Evolutionary conservation across 2,113 vertebrate genomes (phyloP).

Genomic region (Cinclus mexicanus): DNA sequence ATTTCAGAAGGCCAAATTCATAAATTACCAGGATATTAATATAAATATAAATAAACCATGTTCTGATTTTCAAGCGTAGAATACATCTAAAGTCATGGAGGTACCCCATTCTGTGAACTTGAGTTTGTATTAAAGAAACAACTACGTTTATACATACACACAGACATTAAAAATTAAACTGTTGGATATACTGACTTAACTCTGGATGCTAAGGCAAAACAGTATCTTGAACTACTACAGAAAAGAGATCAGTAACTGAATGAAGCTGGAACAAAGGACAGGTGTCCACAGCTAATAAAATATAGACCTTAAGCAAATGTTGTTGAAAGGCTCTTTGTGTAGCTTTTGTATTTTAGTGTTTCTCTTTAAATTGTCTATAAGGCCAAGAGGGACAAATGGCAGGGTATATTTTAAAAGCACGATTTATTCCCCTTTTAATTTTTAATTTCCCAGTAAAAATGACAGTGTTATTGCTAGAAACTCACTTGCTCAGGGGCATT

Average conservation of each 20-base stretch:
- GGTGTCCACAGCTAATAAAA: neutral
- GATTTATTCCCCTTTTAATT: slow-evolving; percentile 49
- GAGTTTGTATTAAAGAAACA: neutral
- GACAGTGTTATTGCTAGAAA: slow-evolving; percentile 31
- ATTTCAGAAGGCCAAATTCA: neutral
- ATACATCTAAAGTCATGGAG: neutral
- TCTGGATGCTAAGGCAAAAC: neutral
- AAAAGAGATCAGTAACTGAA: neutral
- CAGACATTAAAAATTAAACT: neutral
- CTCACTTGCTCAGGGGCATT: slow-evolving; percentile 34
- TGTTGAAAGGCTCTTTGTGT: neutral
- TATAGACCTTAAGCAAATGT: neutral
- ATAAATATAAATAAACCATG: neutral
- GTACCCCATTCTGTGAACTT: neutral
- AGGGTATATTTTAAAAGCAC: neutral
- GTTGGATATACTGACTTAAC: neutral
- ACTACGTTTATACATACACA: neutral
- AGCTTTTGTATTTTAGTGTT: neutral
- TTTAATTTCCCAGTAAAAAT: slow-evolving; percentile 42
- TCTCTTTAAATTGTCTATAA: neutral
- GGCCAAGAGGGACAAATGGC: neutral
- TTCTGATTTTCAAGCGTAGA: neutral
- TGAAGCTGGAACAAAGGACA: neutral
- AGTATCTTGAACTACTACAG: neutral
- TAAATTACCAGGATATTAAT: neutral